These are phyloP conservation scores for Morpho helenor DNA, from an alignment of 2,888 invertebrate species.

Conservation along the genomic window DNA sequence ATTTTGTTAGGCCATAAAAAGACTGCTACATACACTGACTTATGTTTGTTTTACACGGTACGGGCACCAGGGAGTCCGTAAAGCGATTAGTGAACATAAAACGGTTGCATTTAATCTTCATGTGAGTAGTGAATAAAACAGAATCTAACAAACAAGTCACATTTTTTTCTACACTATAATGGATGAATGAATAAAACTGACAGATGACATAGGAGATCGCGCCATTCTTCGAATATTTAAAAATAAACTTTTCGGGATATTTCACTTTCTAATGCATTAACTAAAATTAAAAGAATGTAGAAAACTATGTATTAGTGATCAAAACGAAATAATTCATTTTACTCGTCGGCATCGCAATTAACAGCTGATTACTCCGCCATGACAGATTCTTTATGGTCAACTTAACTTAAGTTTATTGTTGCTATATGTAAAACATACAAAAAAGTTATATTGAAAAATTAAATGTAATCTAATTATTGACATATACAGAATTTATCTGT, in stretches of 20 bases:
- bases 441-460: too few relatives aligned
- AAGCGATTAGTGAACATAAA: slow-evolving; percentile 46
- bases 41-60: slow-evolving; percentile 37
- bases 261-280: slow-evolving; percentile 28
- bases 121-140: slow-evolving; percentile 59
- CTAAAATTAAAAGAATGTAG: slow-evolving; percentile 30
- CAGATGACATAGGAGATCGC: slow-evolving; percentile 73
- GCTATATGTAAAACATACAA: too few relatives aligned
- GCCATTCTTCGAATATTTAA: slow-evolving; percentile 56
- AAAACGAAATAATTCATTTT: slow-evolving; percentile 45
- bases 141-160: slow-evolving; percentile 70
- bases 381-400: slow-evolving; percentile 47
- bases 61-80: slow-evolving; percentile 37
- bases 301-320: slow-evolving; percentile 34
- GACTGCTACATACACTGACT: slow-evolving; percentile 34
- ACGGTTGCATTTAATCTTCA: slow-evolving; percentile 48
- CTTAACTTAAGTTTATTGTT: not conserved
- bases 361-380: slow-evolving; percentile 77
- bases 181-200: slow-evolving; percentile 71
- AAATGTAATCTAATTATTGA: too few relatives aligned
- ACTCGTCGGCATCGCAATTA: slow-evolving; percentile 67
- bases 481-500: too few relatives aligned
- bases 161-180: slow-evolving; percentile 73
- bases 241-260: slow-evolving; percentile 30
- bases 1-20: slow-evolving; percentile 46